Base-by-base conservation (phyloP, 2,797 vertebrate species). In the Hippocampus kuda region DNA sequence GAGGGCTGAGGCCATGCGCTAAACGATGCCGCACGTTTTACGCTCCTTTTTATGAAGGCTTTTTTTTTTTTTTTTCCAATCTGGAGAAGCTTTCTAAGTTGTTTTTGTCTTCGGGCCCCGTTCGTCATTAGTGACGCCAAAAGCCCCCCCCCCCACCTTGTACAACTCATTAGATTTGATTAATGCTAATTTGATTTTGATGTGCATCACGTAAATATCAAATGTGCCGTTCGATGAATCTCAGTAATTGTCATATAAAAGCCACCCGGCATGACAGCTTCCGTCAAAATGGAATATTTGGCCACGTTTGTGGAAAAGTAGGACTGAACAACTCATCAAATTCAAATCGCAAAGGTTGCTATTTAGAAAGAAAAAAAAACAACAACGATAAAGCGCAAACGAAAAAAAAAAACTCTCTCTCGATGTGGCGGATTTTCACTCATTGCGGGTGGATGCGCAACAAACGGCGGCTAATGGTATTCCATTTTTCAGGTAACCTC, bases 1-100 rank as follows among this genome's bases (percentile, higher is more conserved):
- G 69, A 59, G 44, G 60, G 65, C 68, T 81, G 69, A 62, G 69
- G 68, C 16, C 18, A 56, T 67, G 42, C 72, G 67, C 41, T 75
- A 68, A 48, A 84, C 72, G 69, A 83, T 54, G 65, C 15, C 3
- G 30, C 65, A 51, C 34, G 22, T 41, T 38, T 41, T n/a, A 13
- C 34, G 16, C 13, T 30, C 12, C 8, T 62, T 61, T 20, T 34
- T 34, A 30, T 20, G 30, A 34, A 60, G 20, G 13, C 6, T 60
- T 27, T 60, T 60, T 60, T 61, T 38, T 38, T 38, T 38, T 38
- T 38, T 34, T 34, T 34, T 34, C 6, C 6, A 5, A 38, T 61
- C 16, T 61, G 18, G 4, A 60, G n/a, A 60, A 61, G 59, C 30
- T 56, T 56, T n/a, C 3, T 2, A 61, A 30, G 2, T 62, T 62